These are phyloP conservation scores for Zonitis immaculata DNA, from an alignment of 2,888 invertebrate species.

Conservation along the genomic window DNA sequence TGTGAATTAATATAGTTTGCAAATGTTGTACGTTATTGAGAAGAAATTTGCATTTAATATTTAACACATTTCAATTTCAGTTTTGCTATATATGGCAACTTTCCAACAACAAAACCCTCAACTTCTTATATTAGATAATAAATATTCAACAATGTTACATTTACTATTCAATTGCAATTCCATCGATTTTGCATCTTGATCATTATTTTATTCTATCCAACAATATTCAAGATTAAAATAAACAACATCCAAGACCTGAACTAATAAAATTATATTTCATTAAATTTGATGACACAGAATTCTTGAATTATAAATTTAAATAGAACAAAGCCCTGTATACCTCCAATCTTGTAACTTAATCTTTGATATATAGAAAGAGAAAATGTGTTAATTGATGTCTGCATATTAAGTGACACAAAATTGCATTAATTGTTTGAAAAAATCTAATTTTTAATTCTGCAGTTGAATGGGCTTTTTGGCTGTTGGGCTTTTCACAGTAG, in stretches of 20 bases:
- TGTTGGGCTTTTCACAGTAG: no score
- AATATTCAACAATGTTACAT: not conserved
- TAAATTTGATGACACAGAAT: not conserved
- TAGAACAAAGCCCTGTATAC: not conserved
- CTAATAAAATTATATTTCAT: not conserved
- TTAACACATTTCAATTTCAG: no score
- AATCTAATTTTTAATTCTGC: no score
- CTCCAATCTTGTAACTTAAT: not conserved
- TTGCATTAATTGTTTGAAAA: slow-evolving; percentile 30
- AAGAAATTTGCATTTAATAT: no score
- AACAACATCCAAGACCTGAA: no score
- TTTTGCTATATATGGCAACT: not conserved
- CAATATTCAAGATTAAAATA: no score
- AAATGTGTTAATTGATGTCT: slow-evolving; percentile 26
- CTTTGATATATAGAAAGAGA: not conserved
- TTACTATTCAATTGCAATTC: no score
- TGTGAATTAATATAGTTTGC: no score
- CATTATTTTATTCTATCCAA: no score
- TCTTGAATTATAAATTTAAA: not conserved
- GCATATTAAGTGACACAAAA: slow-evolving; percentile 28
- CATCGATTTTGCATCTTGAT: no score
- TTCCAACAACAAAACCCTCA: not conserved
- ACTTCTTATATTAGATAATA: not conserved
- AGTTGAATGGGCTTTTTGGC: no score
- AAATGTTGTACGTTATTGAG: no score